phyloP scores from a whole-genome alignment of 1,140 invertebrate species.

The Tachypleus tridentatus region DNA sequence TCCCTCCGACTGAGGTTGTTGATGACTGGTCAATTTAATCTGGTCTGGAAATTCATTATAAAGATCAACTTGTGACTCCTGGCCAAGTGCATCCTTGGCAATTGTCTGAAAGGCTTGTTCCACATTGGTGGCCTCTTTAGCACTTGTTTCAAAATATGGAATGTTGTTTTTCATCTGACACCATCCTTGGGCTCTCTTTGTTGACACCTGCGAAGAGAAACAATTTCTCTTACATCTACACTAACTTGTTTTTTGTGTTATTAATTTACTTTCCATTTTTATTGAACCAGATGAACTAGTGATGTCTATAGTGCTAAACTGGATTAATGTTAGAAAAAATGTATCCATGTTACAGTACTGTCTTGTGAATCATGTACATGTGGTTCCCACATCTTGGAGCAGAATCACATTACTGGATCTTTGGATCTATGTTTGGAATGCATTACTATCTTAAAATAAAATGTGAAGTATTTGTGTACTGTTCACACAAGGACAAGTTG shows the following conservation, averaged over 20 bases:
- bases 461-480: too few relatives aligned
- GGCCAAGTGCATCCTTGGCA: constrained; percentile 88
- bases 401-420: too few relatives aligned
- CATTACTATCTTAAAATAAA: too few relatives aligned
- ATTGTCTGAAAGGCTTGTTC: constrained; percentile 96
- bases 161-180: constrained; percentile 97
- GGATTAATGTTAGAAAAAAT: too few relatives aligned
- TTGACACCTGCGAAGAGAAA: constrained; percentile 50
- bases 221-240: too few relatives aligned
- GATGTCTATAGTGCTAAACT: neutral
- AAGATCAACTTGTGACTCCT: constrained; percentile 71
- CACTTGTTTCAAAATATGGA: constrained; percentile 97
- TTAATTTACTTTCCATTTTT: too few relatives aligned
- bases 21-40: constrained; percentile 52
- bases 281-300: constrained; percentile 32
- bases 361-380: too few relatives aligned
- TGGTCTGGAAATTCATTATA: constrained; percentile 96
- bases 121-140: constrained; percentile 95
- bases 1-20: neutral
- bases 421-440: too few relatives aligned
- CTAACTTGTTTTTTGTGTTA: too few relatives aligned
- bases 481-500: too few relatives aligned
- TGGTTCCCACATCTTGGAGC: too few relatives aligned
- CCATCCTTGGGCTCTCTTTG: constrained; percentile 93
- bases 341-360: too few relatives aligned